Base-by-base conservation (phyloP, 1,140 invertebrate species). In the Doryteuthis pealeii region DNA sequence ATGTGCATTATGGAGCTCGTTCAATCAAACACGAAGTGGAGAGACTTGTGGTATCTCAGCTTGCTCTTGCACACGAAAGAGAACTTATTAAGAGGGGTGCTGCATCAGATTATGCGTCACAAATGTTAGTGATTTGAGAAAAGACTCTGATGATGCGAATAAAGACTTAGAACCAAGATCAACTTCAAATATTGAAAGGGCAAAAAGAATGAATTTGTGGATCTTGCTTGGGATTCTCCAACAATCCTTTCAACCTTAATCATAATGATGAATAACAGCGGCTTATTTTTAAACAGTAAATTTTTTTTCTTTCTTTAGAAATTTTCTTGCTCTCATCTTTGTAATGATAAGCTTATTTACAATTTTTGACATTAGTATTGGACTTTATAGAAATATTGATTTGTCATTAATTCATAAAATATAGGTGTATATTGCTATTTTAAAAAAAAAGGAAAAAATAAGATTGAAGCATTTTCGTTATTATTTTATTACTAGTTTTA, bases 11-110 rank as follows among this genome's bases (percentile, higher is more conserved):
- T 86, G 95, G 95, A 49, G 95, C 95, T 32, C 90, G 95, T 74
- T 95, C 94, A 6, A 95, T 97, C 73, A 96, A 96, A 88, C 93
- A 96, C 86, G 95, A 96, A 90, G 95, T 97, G 31, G 94, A 96
- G 89, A 89, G 94, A 76, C 89, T 93, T 70, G 93, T 96, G 3
- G 92, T 96, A 1, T 95, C 93, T 89, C 93, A 95, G 86, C 88
- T 96, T 73, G 94, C 92, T 3, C 89, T 90, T 73, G 92, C 92
- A 54, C 91, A 92, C 77, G 92, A 92, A 85, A 86, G 89, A 31
- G 89, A 90, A 54, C 86, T 91, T 72, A 86, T 92, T 40, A 83
- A 89, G 80, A 81, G 84, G 62, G 87, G 88, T 81, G 78, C 43
- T 67, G 74, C 14, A 76, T 87, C 12, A 76, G 76, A 54, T 71